Evolutionary conservation across 1,140 invertebrate genomes (phyloP).

Genomic region (Grapholita molesta): DNA sequence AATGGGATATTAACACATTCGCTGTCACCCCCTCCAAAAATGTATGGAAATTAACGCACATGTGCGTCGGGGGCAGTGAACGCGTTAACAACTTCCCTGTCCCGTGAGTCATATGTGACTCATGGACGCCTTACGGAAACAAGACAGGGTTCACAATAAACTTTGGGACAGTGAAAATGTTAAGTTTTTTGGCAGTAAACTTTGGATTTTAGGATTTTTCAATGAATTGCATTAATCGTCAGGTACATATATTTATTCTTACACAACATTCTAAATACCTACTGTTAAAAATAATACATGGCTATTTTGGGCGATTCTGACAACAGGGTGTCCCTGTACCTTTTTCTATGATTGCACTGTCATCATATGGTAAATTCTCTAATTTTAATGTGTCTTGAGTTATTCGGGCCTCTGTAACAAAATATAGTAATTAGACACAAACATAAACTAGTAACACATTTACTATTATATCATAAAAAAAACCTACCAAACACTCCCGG

Average conservation of each 20-base stretch:
- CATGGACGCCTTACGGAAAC: too few relatives aligned
- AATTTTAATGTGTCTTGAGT: conserved; percentile 76
- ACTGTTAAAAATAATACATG: conserved; percentile 23
- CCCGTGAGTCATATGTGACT: too few relatives aligned
- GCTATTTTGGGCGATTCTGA: conserved; percentile 44
- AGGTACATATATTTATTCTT: background rate
- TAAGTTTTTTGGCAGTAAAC: too few relatives aligned
- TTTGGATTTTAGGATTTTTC: too few relatives aligned
- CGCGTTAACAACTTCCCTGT: too few relatives aligned
- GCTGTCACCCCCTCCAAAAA: too few relatives aligned
- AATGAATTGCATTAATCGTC: background rate
- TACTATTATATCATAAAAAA: background rate
- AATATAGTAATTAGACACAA: conserved; percentile 16
- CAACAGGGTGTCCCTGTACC: conserved; percentile 40
- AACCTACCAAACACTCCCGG: conserved; percentile 80
- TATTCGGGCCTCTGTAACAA: conserved; percentile 76
- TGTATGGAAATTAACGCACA: too few relatives aligned
- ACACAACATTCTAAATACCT: background rate
- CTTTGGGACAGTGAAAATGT: too few relatives aligned
- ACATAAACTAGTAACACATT: background rate
- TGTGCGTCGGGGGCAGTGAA: too few relatives aligned
- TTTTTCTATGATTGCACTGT: conserved; percentile 49
- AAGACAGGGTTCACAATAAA: too few relatives aligned
- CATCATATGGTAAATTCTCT: conserved; percentile 78
- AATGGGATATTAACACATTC: too few relatives aligned